A percentile compares a stretch with the other conserved stretches of the same genome.
Evolutionary conservation across 1,140 invertebrate genomes (phyloP).

Genomic region (Hermatobates lingyangjiaoensis): DNA sequence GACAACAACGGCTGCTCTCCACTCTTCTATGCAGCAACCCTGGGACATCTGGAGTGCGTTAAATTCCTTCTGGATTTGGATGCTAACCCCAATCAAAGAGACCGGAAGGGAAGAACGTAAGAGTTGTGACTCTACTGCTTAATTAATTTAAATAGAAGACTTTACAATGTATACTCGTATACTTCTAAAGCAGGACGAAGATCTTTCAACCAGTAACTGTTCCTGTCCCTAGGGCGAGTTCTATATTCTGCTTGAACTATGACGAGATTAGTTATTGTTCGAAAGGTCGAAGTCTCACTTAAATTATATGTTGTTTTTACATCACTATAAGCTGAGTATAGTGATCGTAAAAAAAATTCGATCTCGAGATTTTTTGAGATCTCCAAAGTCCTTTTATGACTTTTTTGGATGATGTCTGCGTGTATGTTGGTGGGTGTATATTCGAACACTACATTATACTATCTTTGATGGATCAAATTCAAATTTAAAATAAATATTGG

Average conservation of each 20-base stretch:
- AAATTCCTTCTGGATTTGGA: slow-evolving; percentile 71
- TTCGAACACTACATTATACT: no score
- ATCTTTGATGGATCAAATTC: no score
- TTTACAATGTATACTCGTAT: not conserved
- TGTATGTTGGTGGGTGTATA: no score
- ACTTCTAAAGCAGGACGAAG: not conserved
- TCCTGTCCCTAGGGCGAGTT: not conserved
- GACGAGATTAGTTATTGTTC: not conserved
- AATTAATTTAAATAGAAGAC: not conserved
- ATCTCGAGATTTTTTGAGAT: no score
- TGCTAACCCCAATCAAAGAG: slow-evolving; percentile 78
- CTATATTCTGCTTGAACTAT: not conserved
- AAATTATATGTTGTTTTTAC: not conserved
- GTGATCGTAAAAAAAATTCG: no score
- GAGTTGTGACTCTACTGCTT: slow-evolving; percentile 17
- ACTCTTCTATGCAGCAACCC: slow-evolving; percentile 85
- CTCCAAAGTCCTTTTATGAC: no score
- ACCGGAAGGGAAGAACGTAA: slow-evolving; percentile 74
- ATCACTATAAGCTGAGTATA: no score
- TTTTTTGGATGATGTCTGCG: no score
- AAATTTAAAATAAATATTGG: no score
- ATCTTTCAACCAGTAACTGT: not conserved
- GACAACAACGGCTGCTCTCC: slow-evolving; percentile 89
- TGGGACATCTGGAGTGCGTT: slow-evolving; percentile 87
- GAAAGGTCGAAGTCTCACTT: not conserved